Evolutionary conservation across 2,888 invertebrate genomes (phyloP), one percentile per base, ranked within the genome.

Genomic region (Coleophora deauratella): DNA sequence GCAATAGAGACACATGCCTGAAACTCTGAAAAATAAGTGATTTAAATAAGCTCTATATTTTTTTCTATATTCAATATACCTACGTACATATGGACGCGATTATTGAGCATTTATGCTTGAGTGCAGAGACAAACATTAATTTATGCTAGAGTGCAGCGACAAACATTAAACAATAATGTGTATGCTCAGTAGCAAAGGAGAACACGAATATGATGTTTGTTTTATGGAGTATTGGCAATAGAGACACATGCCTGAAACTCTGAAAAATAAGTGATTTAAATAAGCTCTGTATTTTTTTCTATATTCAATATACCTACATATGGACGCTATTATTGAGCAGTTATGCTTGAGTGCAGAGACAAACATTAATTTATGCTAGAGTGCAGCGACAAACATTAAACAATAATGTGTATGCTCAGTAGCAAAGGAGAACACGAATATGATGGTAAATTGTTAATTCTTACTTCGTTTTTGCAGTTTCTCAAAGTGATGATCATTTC

Each of bases 401-500:
- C 31, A 9, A 9, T 7, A 36, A 31, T 11, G 37, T 11, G 32
- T 21, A 21, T 6, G 21, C 21, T 4, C 6, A 3, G 21, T 21
- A 21, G 21, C 21, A 21, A 21, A 21, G 3, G 21, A 21, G 21
- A 6, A 6, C 3, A 21, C 21, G 3, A 21, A 21, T 21, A 21
- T 6, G 6, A 6, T n/a, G n/a, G n/a, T n/a, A 21, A 21, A 21
- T 21, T 21, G 21, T 4, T 4, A 4, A 21, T 21, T 21, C 11
- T 40, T 59, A 80, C 81, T 66, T 77, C 57, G 52, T 78, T 66
- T 53, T 63, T 66, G 42, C 75, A 75, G 41, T 77, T 76, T 51
- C 79, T 78, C 63, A 85, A 66, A 9, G 84, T 82, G 31, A 85
- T 85, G 11, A 79, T 64, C 66, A 82, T 75, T 69, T 84, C 84